Evolutionary conservation across 2,888 invertebrate genomes (phyloP).

Genomic region (Trimorus sp.): DNA sequence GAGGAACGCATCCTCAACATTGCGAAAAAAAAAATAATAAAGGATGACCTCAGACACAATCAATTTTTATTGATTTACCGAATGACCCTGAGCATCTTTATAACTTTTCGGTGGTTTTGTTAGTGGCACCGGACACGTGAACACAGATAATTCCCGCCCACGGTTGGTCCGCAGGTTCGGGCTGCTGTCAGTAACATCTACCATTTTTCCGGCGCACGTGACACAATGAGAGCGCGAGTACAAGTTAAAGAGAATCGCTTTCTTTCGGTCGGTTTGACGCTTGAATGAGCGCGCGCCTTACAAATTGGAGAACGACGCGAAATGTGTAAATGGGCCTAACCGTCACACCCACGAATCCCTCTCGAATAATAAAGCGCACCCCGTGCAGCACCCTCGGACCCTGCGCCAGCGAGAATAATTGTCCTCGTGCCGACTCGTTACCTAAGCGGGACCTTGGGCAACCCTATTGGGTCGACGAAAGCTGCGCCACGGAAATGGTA

Average conservation of each 20-base stretch:
- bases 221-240: conserved; percentile 59
- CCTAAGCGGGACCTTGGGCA: conserved; percentile 60
- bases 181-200: conserved; percentile 54
- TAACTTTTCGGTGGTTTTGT: not conserved
- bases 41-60: too few species aligned
- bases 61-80: too few species aligned
- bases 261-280: conserved; percentile 41
- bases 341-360: conserved; percentile 57
- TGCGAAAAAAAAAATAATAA: too few species aligned
- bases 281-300: not conserved
- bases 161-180: conserved; percentile 31
- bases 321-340: conserved; percentile 56
- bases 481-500: conserved; percentile 67
- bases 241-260: conserved; percentile 16
- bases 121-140: conserved; percentile 36
- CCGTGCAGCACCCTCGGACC: conserved; percentile 46
- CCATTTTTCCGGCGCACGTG: conserved; percentile 63
- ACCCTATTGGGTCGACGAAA: conserved; percentile 72
- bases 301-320: conserved; percentile 46
- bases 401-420: conserved; percentile 48
- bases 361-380: conserved; percentile 57
- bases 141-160: conserved; percentile 58
- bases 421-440: conserved; percentile 60
- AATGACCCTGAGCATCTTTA: too few species aligned
- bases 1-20: too few species aligned